Evolutionary conservation across 2,113 vertebrate genomes (phyloP).

Genomic region (Epinephelus moara): DNA sequence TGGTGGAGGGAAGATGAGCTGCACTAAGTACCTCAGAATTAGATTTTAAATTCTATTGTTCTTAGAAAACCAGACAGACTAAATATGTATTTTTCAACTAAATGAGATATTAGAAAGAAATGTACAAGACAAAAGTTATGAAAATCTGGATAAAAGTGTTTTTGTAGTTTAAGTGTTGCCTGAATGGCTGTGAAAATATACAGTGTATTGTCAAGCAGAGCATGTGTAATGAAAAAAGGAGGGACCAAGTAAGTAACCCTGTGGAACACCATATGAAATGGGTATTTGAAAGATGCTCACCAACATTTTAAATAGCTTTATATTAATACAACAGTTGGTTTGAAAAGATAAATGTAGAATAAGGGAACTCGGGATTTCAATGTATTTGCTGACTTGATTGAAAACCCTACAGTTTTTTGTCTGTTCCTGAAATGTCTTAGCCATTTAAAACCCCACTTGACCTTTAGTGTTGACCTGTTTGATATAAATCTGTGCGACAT

Average conservation of each 20-base stretch:
- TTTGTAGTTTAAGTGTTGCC: neutral
- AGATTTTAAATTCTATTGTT: too few relatives aligned
- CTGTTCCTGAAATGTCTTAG: neutral
- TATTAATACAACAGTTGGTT: too few relatives aligned
- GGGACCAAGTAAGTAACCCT: neutral
- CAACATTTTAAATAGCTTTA: too few relatives aligned
- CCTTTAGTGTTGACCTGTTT: constrained; percentile 1
- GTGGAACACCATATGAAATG: neutral
- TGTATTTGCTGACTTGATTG: too few relatives aligned
- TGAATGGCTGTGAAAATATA: neutral
- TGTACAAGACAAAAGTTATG: neutral
- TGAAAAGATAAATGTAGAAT: too few relatives aligned
- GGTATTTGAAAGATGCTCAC: neutral
- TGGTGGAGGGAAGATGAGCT: too few relatives aligned
- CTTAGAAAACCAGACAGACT: too few relatives aligned
- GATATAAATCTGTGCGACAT: constrained; percentile 2
- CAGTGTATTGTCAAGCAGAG: neutral
- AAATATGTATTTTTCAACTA: too few relatives aligned
- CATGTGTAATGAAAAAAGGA: neutral
- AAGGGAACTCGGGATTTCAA: too few relatives aligned
- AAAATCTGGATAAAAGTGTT: too few relatives aligned
- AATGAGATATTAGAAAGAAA: neutral
- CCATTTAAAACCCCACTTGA: neutral
- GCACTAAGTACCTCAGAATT: too few relatives aligned
- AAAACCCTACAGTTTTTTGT: too few relatives aligned